phyloP scores from a whole-genome alignment of 2,888 invertebrate genomes.

The Drosophila histrio region DNA sequence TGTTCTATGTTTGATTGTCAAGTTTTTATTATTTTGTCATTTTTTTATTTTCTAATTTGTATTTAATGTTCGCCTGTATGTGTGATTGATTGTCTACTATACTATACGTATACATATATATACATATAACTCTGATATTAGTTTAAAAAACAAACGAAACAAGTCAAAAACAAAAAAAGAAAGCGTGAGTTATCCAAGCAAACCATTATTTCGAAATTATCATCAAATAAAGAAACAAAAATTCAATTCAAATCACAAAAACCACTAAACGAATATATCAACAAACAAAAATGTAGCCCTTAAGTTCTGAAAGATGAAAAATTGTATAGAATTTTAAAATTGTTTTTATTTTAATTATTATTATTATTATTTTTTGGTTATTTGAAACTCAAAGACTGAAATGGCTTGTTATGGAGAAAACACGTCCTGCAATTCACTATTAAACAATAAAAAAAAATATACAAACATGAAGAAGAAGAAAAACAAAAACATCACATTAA shows the following conservation, averaged over 20 bases:
- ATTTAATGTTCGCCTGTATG: slow-evolving; percentile 48
- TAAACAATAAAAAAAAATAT: slow-evolving; percentile 32
- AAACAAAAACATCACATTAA: slow-evolving; percentile 46
- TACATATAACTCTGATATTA: slow-evolving; percentile 69
- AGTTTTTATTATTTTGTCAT: slow-evolving; percentile 13
- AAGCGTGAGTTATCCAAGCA: slow-evolving; percentile 69
- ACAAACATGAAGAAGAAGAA: slow-evolving; percentile 37
- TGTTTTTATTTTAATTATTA: slow-evolving; percentile 17
- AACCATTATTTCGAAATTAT: slow-evolving; percentile 80
- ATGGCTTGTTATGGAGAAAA: slow-evolving; percentile 79
- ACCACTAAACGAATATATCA: slow-evolving; percentile 39
- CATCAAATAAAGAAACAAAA: slow-evolving; percentile 36
- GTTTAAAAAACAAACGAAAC: slow-evolving; percentile 52
- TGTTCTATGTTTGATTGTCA: slow-evolving; percentile 61
- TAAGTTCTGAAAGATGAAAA: slow-evolving; percentile 53
- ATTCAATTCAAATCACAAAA: slow-evolving; percentile 32
- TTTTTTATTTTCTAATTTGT: slow-evolving; percentile 38
- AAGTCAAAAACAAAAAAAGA: slow-evolving; percentile 31
- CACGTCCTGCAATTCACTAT: slow-evolving; percentile 66
- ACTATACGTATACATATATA: slow-evolving; percentile 26
- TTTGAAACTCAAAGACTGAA: slow-evolving; percentile 83
- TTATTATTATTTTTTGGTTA: slow-evolving; percentile 62
- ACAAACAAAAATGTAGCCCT: slow-evolving; percentile 38
- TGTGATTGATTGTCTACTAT: slow-evolving; percentile 70
- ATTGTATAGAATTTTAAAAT: slow-evolving; percentile 30